Conservation (phyloP, 2,113 vertebrate species). For the Dasyornis broadbenti region DNA sequence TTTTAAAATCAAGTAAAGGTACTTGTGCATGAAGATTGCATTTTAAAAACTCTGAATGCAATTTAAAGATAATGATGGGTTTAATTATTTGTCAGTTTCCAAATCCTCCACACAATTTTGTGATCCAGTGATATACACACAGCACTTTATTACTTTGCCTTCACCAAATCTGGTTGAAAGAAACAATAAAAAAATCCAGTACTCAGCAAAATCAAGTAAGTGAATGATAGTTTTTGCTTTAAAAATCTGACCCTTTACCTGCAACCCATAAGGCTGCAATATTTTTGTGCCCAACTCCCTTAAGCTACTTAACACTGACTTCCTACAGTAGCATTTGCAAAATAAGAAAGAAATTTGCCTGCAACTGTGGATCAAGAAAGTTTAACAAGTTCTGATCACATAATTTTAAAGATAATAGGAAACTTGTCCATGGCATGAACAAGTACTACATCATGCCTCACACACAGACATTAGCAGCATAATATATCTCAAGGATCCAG, state of each 20-base stretch:
- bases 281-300: slow-evolving; percentile 18
- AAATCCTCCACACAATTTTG: neutral
- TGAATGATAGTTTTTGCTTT: slow-evolving; percentile 6
- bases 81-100: neutral
- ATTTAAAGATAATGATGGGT: neutral
- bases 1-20: neutral
- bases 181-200: neutral
- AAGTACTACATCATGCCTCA: neutral
- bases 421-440: neutral
- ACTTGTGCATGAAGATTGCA: neutral
- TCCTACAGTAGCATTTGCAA: neutral
- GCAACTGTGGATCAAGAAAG: neutral
- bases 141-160: slow-evolving; percentile 37
- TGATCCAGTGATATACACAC: neutral
- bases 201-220: slow-evolving; percentile 33
- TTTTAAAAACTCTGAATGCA: neutral
- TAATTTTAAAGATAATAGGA: neutral
- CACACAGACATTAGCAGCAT: neutral
- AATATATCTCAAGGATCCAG: neutral
- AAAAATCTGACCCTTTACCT: slow-evolving; percentile 48
- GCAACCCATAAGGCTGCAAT: neutral
- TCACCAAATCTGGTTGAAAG: slow-evolving; percentile 26
- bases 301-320: neutral
- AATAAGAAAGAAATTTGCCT: slow-evolving; percentile 5
- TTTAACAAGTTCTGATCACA: neutral